A percentile compares a stretch with the other conserved stretches of the same genome.
Evolutionary conservation across 2,113 vertebrate genomes (phyloP).

Genomic region (Verasper variegatus): DNA sequence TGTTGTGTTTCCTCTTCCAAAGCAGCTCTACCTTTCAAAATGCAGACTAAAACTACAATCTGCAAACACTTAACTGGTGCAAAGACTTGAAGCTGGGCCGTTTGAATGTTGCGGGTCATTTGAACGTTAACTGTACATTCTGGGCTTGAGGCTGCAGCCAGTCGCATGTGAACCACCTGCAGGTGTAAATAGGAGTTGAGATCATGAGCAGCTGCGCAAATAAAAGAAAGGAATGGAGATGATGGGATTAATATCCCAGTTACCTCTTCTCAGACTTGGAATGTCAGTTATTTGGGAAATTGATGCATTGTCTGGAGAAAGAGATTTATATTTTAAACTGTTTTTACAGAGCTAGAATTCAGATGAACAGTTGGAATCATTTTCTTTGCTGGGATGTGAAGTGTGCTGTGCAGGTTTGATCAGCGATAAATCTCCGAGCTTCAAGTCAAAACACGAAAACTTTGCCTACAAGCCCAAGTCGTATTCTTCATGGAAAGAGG

Average conservation of each 20-base stretch:
- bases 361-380: conserved; percentile 37
- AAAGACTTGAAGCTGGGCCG: neutral
- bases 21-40: too few species aligned
- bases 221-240: conserved; percentile 26
- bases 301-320: conserved; percentile 21
- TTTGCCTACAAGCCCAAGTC: conserved; percentile 19
- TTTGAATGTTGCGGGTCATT: neutral
- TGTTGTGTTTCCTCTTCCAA: too few species aligned
- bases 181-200: conserved; percentile 31
- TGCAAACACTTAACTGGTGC: neutral
- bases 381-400: conserved; percentile 18
- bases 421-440: conserved; percentile 32
- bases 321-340: neutral
- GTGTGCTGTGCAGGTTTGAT: conserved; percentile 41
- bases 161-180: neutral
- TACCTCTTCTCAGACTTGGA: conserved; percentile 21
- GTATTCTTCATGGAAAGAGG: conserved; percentile 40
- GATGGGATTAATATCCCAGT: conserved; percentile 20
- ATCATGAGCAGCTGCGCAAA: conserved; percentile 50
- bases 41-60: too few species aligned
- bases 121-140: neutral
- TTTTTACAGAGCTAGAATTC: conserved; percentile 1
- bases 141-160: neutral
- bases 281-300: conserved; percentile 49
- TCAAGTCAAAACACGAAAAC: conserved; percentile 73